phyloP scores from a whole-genome alignment of 2,888 invertebrate species.

The Suillia variegata region DNA sequence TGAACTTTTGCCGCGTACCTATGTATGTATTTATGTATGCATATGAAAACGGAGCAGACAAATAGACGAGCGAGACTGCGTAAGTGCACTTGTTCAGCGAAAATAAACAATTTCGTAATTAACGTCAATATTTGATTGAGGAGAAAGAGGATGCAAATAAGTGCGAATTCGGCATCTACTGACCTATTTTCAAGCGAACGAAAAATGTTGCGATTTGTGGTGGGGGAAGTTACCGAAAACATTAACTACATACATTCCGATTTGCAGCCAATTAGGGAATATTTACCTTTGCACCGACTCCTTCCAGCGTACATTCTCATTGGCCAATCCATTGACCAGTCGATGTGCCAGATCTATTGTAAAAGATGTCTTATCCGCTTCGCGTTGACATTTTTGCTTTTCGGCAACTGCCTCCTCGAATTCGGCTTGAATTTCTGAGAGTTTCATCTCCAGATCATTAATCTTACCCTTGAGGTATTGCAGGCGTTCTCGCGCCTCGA shows the following conservation, averaged over 20 bases:
- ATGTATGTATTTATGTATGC: too few relatives aligned
- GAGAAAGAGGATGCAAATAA: constrained; percentile 16
- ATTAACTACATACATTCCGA: constrained; percentile 2
- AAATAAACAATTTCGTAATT: too few relatives aligned
- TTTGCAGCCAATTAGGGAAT: background rate
- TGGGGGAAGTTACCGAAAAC: constrained; percentile 4
- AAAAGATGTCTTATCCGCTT: constrained; percentile 87
- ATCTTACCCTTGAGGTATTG: constrained; percentile 76
- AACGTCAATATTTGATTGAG: too few relatives aligned
- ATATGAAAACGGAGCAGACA: too few relatives aligned
- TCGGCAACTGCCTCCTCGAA: constrained; percentile 86
- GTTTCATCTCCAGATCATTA: constrained; percentile 71
- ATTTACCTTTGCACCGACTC: constrained; percentile 57
- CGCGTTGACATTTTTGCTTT: constrained; percentile 89
- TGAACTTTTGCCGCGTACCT: too few relatives aligned
- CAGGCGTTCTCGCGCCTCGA: constrained; percentile 81
- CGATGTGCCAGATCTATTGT: constrained; percentile 93
- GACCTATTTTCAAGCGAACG: too few relatives aligned
- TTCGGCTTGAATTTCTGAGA: constrained; percentile 77
- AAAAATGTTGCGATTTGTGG: too few relatives aligned
- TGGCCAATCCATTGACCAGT: constrained; percentile 89
- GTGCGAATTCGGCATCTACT: constrained; percentile 23
- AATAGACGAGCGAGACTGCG: too few relatives aligned
- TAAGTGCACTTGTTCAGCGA: too few relatives aligned
- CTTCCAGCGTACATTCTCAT: constrained; percentile 73